Evolutionary conservation across 2,797 vertebrate species (phyloP), one percentile per base, ranked within the genome.

Genomic region (Synaphobranchus kaupii): DNA sequence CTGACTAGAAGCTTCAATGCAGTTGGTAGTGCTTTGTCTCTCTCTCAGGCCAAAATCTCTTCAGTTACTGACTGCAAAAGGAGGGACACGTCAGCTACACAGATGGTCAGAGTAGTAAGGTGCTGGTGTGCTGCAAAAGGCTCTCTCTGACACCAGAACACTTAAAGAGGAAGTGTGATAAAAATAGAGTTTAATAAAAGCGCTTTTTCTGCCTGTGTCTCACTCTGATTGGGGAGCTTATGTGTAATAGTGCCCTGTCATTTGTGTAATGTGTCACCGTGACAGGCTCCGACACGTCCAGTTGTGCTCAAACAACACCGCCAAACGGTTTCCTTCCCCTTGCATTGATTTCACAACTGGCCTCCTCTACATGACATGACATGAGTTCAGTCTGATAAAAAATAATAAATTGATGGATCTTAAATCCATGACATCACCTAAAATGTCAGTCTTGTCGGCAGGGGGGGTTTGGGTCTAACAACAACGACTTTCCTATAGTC

Each of bases 101-200:
- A 20, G 56, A 44, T 63, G 73, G 12, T 63, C 25, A 66, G 66
- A 25, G 76, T 31, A 83, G 7, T 83, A 66, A 68, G 80, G 80
- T 71, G 25, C 83, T 28, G 73, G 13, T 47, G 76, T 31, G 4
- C 28, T 83, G 60, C 56, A 83, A 48, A 85, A 88, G 34, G 22
- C 22, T 17, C 83, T 66, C 1, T 20, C 48, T 28, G 13, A 39
- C 66, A 34, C 20, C 13, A 83, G 58, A 4, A 60, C 44, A 25
- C 47, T 81, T 80, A 20, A 81, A 88, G 58, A 85, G 87, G 76
- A 88, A 88, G 76, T 66, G n/a, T 66, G 73, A 47, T 85, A n/a
- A 39, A 13, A 82, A 63, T 85, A 56, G 10, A 80, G n/a, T 54
- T 39, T 22, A 80, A 76, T 78, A 63, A 34, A 68, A 85, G 60